Evolutionary conservation across 2,888 invertebrate species (phyloP).

Genomic region (Ophion ellenae): DNA sequence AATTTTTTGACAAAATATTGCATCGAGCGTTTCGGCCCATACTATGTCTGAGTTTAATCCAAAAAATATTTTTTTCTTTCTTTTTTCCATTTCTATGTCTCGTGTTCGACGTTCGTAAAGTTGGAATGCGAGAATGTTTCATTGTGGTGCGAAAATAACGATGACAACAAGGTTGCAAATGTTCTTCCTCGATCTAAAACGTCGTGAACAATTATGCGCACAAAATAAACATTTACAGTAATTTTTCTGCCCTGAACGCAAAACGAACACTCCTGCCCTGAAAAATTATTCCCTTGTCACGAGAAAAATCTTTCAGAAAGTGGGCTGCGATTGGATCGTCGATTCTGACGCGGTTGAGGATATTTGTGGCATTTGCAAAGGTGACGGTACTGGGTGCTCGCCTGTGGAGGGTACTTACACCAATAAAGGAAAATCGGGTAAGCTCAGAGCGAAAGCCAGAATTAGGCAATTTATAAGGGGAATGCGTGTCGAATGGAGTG

Average conservation of each 20-base stretch:
- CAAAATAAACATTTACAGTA: not conserved
- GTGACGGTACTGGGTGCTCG: slow-evolving; percentile 92
- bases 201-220: no score
- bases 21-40: no score
- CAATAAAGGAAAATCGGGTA: slow-evolving; percentile 75
- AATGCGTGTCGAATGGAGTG: not conserved
- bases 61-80: not conserved
- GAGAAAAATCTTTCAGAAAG: slow-evolving; percentile 86
- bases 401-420: slow-evolving; percentile 87
- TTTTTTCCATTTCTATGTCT: not conserved
- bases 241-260: not conserved
- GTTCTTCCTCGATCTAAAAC: no score
- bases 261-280: no score
- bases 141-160: not conserved
- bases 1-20: no score
- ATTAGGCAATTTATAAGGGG: not conserved
- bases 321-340: slow-evolving; percentile 96
- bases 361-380: slow-evolving; percentile 94
- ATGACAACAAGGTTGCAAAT: no score
- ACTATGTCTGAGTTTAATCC: no score
- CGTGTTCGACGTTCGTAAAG: slow-evolving; percentile 1
- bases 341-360: slow-evolving; percentile 92
- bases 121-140: slow-evolving; percentile 2
- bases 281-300: not conserved
- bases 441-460: not conserved